phyloP scores from a whole-genome alignment of 2,797 vertebrate species.

The Cygnus olor region DNA sequence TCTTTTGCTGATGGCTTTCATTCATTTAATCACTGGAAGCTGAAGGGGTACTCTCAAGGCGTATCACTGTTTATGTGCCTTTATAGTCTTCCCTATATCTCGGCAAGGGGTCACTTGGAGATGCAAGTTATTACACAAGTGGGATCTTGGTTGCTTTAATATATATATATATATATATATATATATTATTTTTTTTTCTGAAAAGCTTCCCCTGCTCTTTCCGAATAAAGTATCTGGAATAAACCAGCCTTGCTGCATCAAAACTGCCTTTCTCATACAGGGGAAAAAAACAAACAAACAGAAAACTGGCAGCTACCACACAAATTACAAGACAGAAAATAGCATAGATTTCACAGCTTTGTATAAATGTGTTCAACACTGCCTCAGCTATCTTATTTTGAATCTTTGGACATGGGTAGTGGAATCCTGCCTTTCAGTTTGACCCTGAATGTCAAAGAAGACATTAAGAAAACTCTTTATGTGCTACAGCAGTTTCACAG shows the following conservation, averaged over 20 bases:
- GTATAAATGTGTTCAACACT: not conserved
- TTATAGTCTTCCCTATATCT: not conserved
- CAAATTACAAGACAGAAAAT: not conserved
- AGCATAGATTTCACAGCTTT: not conserved
- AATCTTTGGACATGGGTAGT: not conserved
- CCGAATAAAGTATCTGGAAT: not conserved
- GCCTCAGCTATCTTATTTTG: not conserved
- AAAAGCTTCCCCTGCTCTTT: not conserved
- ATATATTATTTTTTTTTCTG: not conserved
- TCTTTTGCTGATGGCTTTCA: not conserved
- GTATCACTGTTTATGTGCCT: not conserved
- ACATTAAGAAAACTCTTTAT: not conserved
- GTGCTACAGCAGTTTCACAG: slow-evolving; percentile 27
- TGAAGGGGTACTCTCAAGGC: not conserved
- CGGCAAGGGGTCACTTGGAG: fast-evolving
- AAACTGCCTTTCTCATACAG: not conserved
- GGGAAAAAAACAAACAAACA: not conserved
- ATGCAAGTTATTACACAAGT: not conserved
- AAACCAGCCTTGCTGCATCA: not conserved
- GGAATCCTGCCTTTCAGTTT: slow-evolving; percentile 3
- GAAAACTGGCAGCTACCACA: not conserved
- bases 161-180: not conserved
- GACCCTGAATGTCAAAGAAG: not conserved
- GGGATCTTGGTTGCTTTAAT: not conserved
- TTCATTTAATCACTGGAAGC: not conserved